phyloP scores from a whole-genome alignment of 2,113 vertebrate genomes.

The Grammatotria lemairii region DNA sequence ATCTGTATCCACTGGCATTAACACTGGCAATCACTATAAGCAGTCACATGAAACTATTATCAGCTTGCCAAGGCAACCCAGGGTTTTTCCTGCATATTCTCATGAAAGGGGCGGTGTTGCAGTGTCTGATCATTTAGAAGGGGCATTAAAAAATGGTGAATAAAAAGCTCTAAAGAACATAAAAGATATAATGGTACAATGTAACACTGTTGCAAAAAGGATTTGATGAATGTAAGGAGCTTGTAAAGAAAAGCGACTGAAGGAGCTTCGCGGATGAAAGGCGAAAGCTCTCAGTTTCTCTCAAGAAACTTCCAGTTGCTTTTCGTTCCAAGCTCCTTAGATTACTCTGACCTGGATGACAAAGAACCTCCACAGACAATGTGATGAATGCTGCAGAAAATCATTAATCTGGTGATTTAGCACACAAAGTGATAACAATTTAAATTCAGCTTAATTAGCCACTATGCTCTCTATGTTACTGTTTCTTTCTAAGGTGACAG shows the following conservation, averaged over 20 bases:
- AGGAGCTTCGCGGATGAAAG: background rate
- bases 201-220: background rate
- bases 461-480: background rate
- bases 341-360: background rate
- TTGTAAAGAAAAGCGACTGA: background rate
- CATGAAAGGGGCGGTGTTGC: fast-evolving
- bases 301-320: background rate
- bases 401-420: background rate
- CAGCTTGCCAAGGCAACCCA: background rate
- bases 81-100: background rate
- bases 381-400: background rate
- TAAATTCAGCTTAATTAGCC: background rate
- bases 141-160: background rate
- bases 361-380: background rate
- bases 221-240: background rate
- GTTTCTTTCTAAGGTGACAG: background rate
- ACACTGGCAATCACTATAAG: background rate
- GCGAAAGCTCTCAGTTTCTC: background rate
- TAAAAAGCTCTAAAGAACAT: background rate
- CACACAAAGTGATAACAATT: background rate
- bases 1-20: background rate
- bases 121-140: background rate
- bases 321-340: background rate
- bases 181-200: background rate
- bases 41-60: background rate